A percentile compares a stretch with the other conserved stretches of the same genome.
Evolutionary conservation across 1,140 invertebrate genomes (phyloP).

Genomic region (Calephelis virginiensis): DNA sequence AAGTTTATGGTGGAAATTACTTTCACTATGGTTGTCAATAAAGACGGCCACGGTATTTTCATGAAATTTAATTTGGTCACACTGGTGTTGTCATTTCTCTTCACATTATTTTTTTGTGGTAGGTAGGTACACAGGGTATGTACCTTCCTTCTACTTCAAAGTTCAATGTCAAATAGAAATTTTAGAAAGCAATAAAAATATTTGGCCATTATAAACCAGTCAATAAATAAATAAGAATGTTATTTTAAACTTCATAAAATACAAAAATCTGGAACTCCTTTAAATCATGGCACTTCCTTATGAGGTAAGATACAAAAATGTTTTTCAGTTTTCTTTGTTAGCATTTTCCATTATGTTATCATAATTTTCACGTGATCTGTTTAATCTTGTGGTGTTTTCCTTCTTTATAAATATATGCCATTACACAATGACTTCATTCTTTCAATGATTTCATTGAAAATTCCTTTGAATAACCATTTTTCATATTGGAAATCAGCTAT

Average conservation of each 20-base stretch:
- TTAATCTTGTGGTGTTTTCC: not conserved
- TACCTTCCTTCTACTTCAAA: too few species aligned
- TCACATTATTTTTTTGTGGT: too few species aligned
- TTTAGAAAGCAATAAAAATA: not conserved
- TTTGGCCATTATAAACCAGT: not conserved
- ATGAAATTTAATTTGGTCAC: too few species aligned
- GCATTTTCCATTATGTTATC: slow-evolving; percentile 38
- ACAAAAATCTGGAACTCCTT: not conserved
- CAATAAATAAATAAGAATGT: not conserved
- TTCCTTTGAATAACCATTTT: too few species aligned
- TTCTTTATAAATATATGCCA: not conserved
- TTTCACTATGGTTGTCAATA: too few species aligned
- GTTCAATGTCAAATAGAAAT: too few species aligned
- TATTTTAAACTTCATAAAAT: not conserved
- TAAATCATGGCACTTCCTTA: slow-evolving; percentile 42
- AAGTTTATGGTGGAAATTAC: too few species aligned
- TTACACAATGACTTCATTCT: not conserved
- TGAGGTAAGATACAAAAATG: slow-evolving; percentile 45
- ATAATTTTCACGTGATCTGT: slow-evolving; percentile 63
- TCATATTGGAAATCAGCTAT: not conserved
- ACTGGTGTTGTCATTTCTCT: too few species aligned
- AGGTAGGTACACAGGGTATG: too few species aligned
- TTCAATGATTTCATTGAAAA: not conserved
- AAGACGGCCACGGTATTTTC: too few species aligned
- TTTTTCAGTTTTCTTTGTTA: slow-evolving; percentile 52